Evolutionary conservation across 2,113 vertebrate genomes (phyloP), one percentile per base, ranked within the genome.

Genomic region (Vulpes vulpes): DNA sequence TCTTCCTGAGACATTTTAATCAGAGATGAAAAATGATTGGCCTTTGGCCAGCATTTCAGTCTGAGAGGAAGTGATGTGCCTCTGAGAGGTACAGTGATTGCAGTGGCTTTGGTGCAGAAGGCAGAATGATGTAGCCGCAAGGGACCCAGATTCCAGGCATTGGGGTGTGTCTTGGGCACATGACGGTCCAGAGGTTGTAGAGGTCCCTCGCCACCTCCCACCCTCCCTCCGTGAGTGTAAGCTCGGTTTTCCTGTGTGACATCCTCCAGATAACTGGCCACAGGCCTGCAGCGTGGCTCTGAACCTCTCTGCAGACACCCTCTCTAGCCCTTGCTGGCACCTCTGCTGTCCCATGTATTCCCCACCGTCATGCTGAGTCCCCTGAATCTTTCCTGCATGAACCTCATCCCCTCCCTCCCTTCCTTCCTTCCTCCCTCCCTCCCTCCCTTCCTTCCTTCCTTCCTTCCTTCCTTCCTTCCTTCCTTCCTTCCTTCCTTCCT

Each of bases 1-100:
- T 96, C 81, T 69, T 79, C 85, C 55, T 38, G 27, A 88, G 96
- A 95, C 89, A 62, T 71, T 97, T 96, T 96, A 94, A 96, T 91
- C 92, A 93, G 92, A 84, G 60, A 96, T 97, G 95, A 93, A 89
- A 96, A 93, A 91, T 80, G 81, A 69, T 30, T 80, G 89, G 51
- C 35, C 57, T 91, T 96, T 94, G 67, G 69, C 89, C 65, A 91
- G 64, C 20, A 38, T 55, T 93, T 60, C 57, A n/a, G 69, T 67
- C 25, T 35, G 79, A 79, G 81, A 67, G 59, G 89, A 71, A 49
- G n/a, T 91, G 73, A 57, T 49, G 90, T 84, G 81, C 55, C 32
- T 82, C 91, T 82, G 78, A 60, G n/a, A 87, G 60, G 60, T 25
- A 30, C 62, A 82, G 74, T n/a, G 64, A 35, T 86, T 53, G 79